A percentile compares a stretch with the other conserved stretches of the same genome.
Evolutionary conservation across 2,797 vertebrate species (phyloP).

Genomic region (Monodelphis domestica): DNA sequence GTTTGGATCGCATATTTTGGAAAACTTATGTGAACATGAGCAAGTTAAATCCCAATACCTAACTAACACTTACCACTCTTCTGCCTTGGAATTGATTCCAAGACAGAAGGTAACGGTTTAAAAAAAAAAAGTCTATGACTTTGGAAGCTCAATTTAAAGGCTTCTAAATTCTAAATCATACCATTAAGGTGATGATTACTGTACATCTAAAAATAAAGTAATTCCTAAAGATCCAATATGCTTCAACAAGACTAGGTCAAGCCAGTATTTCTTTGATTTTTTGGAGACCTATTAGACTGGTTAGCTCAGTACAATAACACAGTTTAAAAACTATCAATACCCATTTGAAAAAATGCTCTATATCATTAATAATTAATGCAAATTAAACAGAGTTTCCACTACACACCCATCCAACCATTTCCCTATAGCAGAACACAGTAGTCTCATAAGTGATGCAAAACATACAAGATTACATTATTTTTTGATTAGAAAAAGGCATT

Average conservation of each 20-base stretch:
- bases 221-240: neutral
- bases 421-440: neutral
- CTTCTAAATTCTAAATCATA: neutral
- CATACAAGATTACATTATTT: neutral
- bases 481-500: neutral
- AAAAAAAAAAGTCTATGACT: too few relatives aligned
- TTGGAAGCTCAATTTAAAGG: neutral
- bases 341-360: neutral
- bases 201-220: neutral
- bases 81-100: too few relatives aligned
- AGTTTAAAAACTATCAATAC: neutral
- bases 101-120: too few relatives aligned
- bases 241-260: neutral
- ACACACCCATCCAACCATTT: neutral
- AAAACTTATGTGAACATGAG: too few relatives aligned
- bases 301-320: neutral
- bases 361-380: neutral
- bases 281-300: neutral
- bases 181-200: neutral
- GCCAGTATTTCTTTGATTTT: neutral
- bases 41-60: too few relatives aligned
- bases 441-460: neutral
- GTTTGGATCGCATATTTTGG: too few relatives aligned
- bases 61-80: too few relatives aligned
- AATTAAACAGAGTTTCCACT: neutral